Base-by-base conservation (phyloP, 2,797 vertebrate genomes). In the Schizothorax lantsangensis region DNA sequence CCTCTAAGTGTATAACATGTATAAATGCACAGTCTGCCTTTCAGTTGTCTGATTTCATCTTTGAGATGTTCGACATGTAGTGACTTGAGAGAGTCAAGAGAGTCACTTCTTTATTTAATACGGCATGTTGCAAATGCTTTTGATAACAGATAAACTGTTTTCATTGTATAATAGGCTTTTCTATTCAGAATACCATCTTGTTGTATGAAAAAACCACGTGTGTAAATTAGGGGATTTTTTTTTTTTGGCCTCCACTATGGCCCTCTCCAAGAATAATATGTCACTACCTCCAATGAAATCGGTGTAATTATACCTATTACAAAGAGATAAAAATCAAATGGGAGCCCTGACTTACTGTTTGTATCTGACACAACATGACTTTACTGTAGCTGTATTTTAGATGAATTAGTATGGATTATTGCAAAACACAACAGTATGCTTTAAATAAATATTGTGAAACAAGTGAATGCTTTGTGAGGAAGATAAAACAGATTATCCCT, bases 201-300 rank as follows among this genome's bases (percentile, higher is more conserved):
- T 79, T 73, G n/a, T 77, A 19, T 72, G 84, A 83, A 82, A 88
- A 86, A 75, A 9, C 30, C 30, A 11, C 86, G 59, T 54, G 23
- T 47, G 30, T 62, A 40, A 79, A 87, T 43, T 59, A 40, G 74
- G 64, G 84, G 15, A 72, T 64, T 84, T 73, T 47, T 88, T 90
- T 10, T 52, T 84, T 73, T 52, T 88, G 88, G 0, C 2, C 89
- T 90, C 89, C 85, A 80, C 83, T 33, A 84, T 15, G 36, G 57
- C n/a, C 15, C 17, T 23, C 79, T 94, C 90, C 89, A 92, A 91
- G 88, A 93, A 89, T 78, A 92, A 93, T 75, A 91, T 17, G 36
- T 30, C 4, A 45, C 72, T 43, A 79, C 83, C 78, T 88, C 54
- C 83, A 87, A 88, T 71, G 36, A 79, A 73, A 87, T 87, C 59